Percentiles rank a stretch among this genome's conserved stretches.
Conservation (phyloP, 2,113 vertebrate species). For the Pituophis catenifer region DNA sequence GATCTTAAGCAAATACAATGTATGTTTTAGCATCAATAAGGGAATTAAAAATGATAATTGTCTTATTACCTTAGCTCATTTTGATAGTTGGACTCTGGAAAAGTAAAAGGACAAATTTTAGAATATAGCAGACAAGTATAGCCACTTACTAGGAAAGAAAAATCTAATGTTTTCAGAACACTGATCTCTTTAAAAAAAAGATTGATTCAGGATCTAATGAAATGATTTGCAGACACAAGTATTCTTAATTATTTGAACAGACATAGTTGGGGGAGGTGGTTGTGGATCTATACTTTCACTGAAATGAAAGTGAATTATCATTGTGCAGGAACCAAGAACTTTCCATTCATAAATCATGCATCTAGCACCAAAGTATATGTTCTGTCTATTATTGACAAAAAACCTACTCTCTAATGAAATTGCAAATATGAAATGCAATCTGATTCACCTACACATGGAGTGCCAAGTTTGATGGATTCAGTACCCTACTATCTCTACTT, state of each 20-base stretch:
- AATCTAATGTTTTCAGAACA: rapidly evolving
- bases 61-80: slow-evolving; percentile 78
- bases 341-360: neutral
- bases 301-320: neutral
- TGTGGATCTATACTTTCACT: neutral
- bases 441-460: neutral
- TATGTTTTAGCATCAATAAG: neutral
- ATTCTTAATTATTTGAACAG: neutral
- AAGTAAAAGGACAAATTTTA: neutral
- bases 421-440: neutral
- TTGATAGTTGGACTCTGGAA: slow-evolving; percentile 67
- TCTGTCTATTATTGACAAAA: neutral
- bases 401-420: neutral
- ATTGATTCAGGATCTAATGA: neutral
- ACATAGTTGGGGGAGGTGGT: neutral
- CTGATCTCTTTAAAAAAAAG: neutral
- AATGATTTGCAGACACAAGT: neutral
- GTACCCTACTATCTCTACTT: neutral
- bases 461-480: neutral
- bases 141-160: neutral
- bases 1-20: neutral
- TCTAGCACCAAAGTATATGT: no score
- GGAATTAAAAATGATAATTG: neutral
- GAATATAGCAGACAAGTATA: slow-evolving; percentile 6
- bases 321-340: neutral